phyloP scores from a whole-genome alignment of 2,888 invertebrate species.

The Resseliella maxima region DNA sequence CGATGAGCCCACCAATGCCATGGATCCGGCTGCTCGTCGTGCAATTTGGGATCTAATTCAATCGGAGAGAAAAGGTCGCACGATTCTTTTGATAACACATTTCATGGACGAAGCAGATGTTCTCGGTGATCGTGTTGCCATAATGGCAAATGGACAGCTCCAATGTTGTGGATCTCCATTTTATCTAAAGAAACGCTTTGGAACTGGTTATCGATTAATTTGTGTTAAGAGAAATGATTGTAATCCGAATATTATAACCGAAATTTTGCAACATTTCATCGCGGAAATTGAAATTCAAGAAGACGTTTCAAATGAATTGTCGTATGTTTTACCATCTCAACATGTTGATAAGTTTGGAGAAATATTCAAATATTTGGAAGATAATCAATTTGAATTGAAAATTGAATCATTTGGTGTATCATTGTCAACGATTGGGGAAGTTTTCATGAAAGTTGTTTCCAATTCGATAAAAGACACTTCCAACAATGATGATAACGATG shows the following conservation, averaged over 20 bases:
- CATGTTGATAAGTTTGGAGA: slow-evolving; percentile 72
- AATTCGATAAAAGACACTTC: too few relatives aligned
- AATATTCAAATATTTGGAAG: slow-evolving; percentile 76
- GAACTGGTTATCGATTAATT: slow-evolving; percentile 82
- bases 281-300: slow-evolving; percentile 73
- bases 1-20: slow-evolving; percentile 80
- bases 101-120: slow-evolving; percentile 89
- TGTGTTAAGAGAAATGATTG: too few relatives aligned
- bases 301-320: slow-evolving; percentile 78
- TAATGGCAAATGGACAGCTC: slow-evolving; percentile 79
- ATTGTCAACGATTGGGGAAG: slow-evolving; percentile 87
- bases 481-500: too few relatives aligned
- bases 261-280: slow-evolving; percentile 72
- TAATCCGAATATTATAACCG: slow-evolving; percentile 67
- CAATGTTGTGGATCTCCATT: slow-evolving; percentile 81
- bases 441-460: slow-evolving; percentile 77
- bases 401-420: slow-evolving; percentile 82
- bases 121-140: slow-evolving; percentile 82
- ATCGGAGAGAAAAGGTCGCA: slow-evolving; percentile 74
- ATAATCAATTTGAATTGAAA: slow-evolving; percentile 70
- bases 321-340: slow-evolving; percentile 74
- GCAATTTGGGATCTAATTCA: slow-evolving; percentile 82
- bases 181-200: slow-evolving; percentile 81
- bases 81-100: slow-evolving; percentile 81
- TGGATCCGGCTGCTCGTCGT: slow-evolving; percentile 81